Evolutionary conservation across 2,888 invertebrate species (phyloP), one percentile per base, ranked within the genome.

Genomic region (Spodoptera exigua): DNA sequence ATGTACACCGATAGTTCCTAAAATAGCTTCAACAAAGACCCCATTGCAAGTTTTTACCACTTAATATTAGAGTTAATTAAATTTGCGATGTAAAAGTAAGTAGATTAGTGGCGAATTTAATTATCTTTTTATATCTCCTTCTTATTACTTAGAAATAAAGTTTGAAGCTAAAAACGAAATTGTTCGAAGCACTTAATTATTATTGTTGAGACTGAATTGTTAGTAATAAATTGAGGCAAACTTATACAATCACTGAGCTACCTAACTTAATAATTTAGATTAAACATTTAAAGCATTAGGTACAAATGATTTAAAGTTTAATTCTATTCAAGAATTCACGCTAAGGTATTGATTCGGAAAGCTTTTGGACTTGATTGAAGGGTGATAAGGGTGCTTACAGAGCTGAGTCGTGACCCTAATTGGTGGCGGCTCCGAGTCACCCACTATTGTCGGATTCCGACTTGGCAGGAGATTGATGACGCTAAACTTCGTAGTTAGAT

Each of bases 371-470:
- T 60, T 60, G 61, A 75, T 64, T 72, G 70, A 72, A 72, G 61
- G 56, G 18, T 49, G 61, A 69, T 72, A 60, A 66, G 69, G 72
- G 63, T 63, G 61, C 59, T 69, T 43, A 57, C 49, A 41, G 57
- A 32, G 56, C 62, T 55, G 55, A 47, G 72, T 63, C 61, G 70
- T 75, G 73, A 61, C 66, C 76, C 53, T 72, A 72, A 70, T 75
- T 75, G 64, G 73, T 43, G 46, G 51, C 56, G 44, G 52, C 39
- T 57, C 49, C 13, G 40, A 61, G 57, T 66, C 66, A 63, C 60
- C 47, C 54, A 54, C 70, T 58, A 72, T 70, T 66, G 76, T 75
- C 40, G 59, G 65, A 57, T 37, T 55, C 59, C 44, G 17, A 58
- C 49, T 58, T 61, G 61, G 18, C 57, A 37, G 43, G 45, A 66